Conservation (phyloP, 1,140 invertebrate species). For the Drosophila neocordata region DNA sequence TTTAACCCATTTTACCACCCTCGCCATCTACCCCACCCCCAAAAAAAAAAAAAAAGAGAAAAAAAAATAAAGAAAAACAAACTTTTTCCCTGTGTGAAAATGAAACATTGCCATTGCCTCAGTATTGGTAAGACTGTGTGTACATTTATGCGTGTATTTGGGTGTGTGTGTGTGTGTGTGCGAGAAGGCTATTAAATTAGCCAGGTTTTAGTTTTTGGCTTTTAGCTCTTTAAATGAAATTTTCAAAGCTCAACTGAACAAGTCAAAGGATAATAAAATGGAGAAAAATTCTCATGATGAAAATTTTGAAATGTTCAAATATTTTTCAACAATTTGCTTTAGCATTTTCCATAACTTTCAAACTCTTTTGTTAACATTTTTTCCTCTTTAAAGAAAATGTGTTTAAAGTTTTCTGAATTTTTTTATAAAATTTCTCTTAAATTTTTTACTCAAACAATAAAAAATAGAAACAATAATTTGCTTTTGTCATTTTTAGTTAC, state of each 20-base stretch:
- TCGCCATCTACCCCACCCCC: neutral
- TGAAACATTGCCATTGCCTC: constrained; percentile 43
- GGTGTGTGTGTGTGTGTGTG: constrained; percentile 31
- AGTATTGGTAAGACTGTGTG: constrained; percentile 12
- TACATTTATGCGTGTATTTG: constrained; percentile 8
- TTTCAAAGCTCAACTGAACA: constrained; percentile 34
- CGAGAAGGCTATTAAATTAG: constrained; percentile 48
- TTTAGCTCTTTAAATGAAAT: constrained; percentile 37
- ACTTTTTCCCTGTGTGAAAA: constrained; percentile 46
- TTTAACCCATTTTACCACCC: constrained; percentile 17
- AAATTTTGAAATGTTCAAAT: neutral
- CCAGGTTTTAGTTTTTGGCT: constrained; percentile 31
- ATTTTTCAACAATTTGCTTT: neutral
- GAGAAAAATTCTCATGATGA: neutral
- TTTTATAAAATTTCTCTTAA: no score
- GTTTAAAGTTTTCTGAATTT: neutral
- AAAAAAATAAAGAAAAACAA: constrained; percentile 22
- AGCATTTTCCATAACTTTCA: neutral
- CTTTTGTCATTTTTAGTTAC: no score
- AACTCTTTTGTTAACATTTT: no score
- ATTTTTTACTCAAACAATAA: no score
- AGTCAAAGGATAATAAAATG: neutral
- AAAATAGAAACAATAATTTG: no score
- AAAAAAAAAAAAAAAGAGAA: constrained; percentile 21
- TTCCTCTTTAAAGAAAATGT: neutral